A percentile compares a stretch with the other conserved stretches of the same genome.
Conservation (phyloP, 64 coral and sea anemone species). For the Catalaphyllia jardinei region DNA sequence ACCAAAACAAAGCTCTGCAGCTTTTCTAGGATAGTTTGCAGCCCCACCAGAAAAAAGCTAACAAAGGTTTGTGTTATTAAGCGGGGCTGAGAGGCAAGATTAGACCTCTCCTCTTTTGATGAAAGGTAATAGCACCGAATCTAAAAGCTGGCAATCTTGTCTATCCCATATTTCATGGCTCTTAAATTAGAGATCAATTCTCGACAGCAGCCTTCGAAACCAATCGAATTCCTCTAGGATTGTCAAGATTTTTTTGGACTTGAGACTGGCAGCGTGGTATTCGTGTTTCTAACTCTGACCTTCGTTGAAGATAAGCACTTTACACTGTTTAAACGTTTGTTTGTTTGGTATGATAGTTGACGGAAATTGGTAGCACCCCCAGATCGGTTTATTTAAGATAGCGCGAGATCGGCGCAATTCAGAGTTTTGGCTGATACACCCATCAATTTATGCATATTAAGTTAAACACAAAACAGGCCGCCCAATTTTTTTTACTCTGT, state of each 20-base stretch:
- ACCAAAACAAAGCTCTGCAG: not conserved
- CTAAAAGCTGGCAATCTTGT: slow-evolving; percentile 5
- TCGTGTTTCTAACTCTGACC: not conserved
- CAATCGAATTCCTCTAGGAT: not conserved
- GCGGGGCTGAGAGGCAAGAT: slow-evolving; percentile 11
- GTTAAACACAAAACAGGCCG: not conserved
- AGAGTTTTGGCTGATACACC: not conserved
- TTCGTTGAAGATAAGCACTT: slow-evolving; percentile 26
- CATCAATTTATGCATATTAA: not conserved
- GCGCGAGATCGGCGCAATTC: slow-evolving; percentile 5
- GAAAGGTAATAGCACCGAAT: slow-evolving; percentile 20
- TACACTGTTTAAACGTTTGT: slow-evolving; percentile 34
- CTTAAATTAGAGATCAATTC: not conserved
- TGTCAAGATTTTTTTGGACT: not conserved
- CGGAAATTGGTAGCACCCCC: slow-evolving; percentile 3
- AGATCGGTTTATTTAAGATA: slow-evolving; percentile 20
- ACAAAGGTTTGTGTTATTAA: slow-evolving; percentile 37
- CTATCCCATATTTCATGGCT: not conserved
- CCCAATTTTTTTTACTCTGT: not conserved
- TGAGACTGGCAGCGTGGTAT: not conserved
- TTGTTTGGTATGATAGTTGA: slow-evolving; percentile 37
- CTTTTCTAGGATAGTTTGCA: not conserved
- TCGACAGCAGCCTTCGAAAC: slow-evolving; percentile 6
- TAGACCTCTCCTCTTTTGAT: slow-evolving; percentile 15
- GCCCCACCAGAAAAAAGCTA: not conserved